A percentile compares a stretch with the other conserved stretches of the same genome.
phyloP scores from a whole-genome alignment of 30 jellyfish, hydroid and myxozoan species.

The Aurelia aurita region DNA sequence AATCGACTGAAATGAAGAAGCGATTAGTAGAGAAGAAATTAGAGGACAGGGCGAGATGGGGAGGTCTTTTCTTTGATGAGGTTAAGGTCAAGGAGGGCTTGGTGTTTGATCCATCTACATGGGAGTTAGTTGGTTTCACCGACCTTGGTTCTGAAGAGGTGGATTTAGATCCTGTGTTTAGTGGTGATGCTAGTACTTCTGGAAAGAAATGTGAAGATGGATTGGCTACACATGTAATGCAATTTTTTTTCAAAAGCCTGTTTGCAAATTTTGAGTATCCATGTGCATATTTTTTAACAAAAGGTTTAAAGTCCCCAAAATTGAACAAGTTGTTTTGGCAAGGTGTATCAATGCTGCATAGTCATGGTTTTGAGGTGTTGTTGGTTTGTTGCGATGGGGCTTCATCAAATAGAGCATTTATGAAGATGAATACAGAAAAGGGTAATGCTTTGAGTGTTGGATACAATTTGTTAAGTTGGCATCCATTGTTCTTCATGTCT shows the following conservation, averaged over 20 bases:
- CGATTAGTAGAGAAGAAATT: neutral
- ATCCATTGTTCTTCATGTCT: slow-evolving; percentile 14
- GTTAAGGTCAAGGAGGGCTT: slow-evolving; percentile 9
- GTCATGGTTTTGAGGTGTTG: neutral
- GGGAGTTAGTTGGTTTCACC: slow-evolving; percentile 21
- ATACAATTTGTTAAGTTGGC: neutral
- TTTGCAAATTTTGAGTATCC: neutral
- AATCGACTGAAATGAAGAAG: neutral
- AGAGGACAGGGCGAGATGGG: neutral
- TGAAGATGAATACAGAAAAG: neutral
- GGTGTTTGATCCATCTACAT: neutral
- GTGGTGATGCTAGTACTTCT: neutral
- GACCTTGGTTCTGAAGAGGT: neutral
- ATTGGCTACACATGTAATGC: slow-evolving; percentile 14
- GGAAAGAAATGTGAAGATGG: neutral
- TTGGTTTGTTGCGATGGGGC: slow-evolving; percentile 19
- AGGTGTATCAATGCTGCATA: slow-evolving; percentile 17
- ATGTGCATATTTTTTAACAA: slow-evolving; percentile 16
- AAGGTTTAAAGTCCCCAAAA: neutral
- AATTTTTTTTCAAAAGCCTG: neutral
- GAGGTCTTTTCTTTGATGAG: slow-evolving; percentile 17
- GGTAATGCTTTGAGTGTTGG: neutral
- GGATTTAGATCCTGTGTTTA: neutral
- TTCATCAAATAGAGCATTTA: neutral
- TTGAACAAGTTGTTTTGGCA: slow-evolving; percentile 8